Evolutionary conservation across 2,888 invertebrate species (phyloP).

Genomic region (Electrophaes corylata): DNA sequence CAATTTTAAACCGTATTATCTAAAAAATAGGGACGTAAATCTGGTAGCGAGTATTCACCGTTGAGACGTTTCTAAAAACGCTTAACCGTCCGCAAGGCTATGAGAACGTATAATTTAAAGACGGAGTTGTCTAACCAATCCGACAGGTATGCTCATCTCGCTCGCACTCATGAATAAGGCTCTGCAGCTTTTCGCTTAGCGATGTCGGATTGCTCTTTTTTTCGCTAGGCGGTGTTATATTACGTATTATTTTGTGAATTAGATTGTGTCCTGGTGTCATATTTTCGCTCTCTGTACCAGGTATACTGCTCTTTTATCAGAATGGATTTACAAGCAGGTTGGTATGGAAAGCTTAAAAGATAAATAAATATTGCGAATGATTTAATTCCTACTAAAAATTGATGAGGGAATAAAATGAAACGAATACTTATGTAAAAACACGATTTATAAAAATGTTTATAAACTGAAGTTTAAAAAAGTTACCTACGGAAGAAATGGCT

Average conservation of each 20-base stretch:
- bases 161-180: conserved; percentile 53
- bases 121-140: conserved; percentile 64
- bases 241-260: conserved; percentile 84
- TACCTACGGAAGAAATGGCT: too few relatives aligned
- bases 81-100: conserved; percentile 73
- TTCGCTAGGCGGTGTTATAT: conserved; percentile 77
- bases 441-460: conserved; percentile 6
- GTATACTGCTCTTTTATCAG: conserved; percentile 55
- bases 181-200: conserved; percentile 65
- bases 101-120: conserved; percentile 85
- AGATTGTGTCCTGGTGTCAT: conserved; percentile 79
- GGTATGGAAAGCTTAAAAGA: conserved; percentile 33
- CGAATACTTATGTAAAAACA: neutral
- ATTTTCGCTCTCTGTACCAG: conserved; percentile 70
- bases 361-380: conserved; percentile 11
- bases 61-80: conserved; percentile 50
- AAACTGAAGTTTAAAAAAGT: too few relatives aligned
- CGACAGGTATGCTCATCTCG: conserved; percentile 58
- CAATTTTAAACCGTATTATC: conserved; percentile 24
- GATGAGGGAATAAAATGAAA: neutral
- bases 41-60: conserved; percentile 24
- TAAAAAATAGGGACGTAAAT: conserved; percentile 45
- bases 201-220: conserved; percentile 77
- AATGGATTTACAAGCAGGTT: conserved; percentile 68
- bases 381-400: neutral